phyloP scores from a whole-genome alignment of 2,113 vertebrate genomes.

The Salminus brasiliensis region DNA sequence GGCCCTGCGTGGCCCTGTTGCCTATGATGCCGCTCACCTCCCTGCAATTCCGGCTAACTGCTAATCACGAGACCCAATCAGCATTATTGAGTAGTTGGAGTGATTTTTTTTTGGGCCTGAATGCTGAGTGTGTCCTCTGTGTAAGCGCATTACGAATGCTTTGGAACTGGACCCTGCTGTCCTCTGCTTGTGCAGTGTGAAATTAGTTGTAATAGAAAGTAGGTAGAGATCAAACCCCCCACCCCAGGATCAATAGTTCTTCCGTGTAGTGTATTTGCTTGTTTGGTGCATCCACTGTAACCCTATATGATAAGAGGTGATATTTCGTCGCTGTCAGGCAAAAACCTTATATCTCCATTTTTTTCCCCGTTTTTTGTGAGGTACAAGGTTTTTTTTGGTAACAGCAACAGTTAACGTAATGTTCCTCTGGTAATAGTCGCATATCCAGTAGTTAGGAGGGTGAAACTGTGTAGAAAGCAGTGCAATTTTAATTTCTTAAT shows the following conservation, averaged over 20 bases:
- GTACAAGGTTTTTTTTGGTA: too few relatives aligned
- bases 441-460: conserved; percentile 1
- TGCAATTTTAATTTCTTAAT: not conserved
- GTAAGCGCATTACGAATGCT: conserved; percentile 48
- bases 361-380: too few relatives aligned
- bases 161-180: conserved; percentile 42
- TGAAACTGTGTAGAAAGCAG: not conserved
- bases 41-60: conserved; percentile 16
- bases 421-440: not conserved
- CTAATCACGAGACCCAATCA: conserved; percentile 43
- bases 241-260: not conserved
- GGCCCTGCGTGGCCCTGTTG: conserved; percentile 12
- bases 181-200: conserved; percentile 51
- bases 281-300: conserved; percentile 1
- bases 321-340: too few relatives aligned
- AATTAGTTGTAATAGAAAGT: conserved; percentile 43
- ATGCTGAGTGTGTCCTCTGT: conserved; percentile 41
- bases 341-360: too few relatives aligned
- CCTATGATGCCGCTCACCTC: conserved; percentile 2
- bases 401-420: too few relatives aligned
- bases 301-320: not conserved
- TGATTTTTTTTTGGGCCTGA: conserved; percentile 27
- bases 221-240: conserved; percentile 19
- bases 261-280: conserved; percentile 14
- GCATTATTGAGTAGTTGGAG: conserved; percentile 46